Percentiles rank a stretch among this genome's conserved stretches.
Evolutionary conservation across 2,888 invertebrate genomes (phyloP).

Genomic region (Drosophila tanythrix): DNA sequence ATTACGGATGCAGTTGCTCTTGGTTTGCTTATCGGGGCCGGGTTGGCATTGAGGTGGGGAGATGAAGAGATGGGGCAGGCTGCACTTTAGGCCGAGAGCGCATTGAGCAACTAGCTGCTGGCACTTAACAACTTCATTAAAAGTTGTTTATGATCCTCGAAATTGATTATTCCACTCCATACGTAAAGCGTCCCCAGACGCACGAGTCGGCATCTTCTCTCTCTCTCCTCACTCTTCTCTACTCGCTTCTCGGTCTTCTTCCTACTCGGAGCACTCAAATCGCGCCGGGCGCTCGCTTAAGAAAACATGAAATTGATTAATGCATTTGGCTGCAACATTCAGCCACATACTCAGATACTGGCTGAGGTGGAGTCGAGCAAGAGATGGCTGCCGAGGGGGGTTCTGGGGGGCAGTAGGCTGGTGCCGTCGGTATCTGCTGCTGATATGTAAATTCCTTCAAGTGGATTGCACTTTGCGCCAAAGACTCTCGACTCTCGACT

Average conservation of each 20-base stretch:
- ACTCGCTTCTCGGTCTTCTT: slow-evolving; percentile 8
- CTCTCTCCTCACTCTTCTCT: neutral
- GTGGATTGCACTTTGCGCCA: slow-evolving; percentile 80
- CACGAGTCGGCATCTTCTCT: slow-evolving; percentile 15
- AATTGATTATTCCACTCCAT: slow-evolving; percentile 84
- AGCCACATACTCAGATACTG: slow-evolving; percentile 35
- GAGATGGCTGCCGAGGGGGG: slow-evolving; percentile 3
- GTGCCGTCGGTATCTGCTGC: slow-evolving; percentile 70
- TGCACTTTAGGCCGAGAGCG: slow-evolving; percentile 62
- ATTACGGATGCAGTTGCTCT: slow-evolving; percentile 66
- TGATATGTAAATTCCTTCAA: slow-evolving; percentile 82
- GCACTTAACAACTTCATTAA: slow-evolving; percentile 84
- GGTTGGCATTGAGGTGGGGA: neutral
- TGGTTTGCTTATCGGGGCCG: slow-evolving; percentile 50
- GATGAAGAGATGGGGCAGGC: slow-evolving; percentile 14
- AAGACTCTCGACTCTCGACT: slow-evolving; percentile 61
- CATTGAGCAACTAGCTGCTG: slow-evolving; percentile 75
- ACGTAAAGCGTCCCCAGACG: slow-evolving; percentile 66
- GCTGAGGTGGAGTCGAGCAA: slow-evolving; percentile 44
- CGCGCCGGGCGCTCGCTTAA: slow-evolving; percentile 78
- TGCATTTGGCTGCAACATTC: slow-evolving; percentile 78
- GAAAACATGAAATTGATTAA: slow-evolving; percentile 81
- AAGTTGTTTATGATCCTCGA: slow-evolving; percentile 84
- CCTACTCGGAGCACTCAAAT: slow-evolving; percentile 66
- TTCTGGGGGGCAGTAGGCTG: slow-evolving; percentile 19